Conservation (phyloP, 2,797 vertebrate genomes). For the Dendrocincla fuliginosa region DNA sequence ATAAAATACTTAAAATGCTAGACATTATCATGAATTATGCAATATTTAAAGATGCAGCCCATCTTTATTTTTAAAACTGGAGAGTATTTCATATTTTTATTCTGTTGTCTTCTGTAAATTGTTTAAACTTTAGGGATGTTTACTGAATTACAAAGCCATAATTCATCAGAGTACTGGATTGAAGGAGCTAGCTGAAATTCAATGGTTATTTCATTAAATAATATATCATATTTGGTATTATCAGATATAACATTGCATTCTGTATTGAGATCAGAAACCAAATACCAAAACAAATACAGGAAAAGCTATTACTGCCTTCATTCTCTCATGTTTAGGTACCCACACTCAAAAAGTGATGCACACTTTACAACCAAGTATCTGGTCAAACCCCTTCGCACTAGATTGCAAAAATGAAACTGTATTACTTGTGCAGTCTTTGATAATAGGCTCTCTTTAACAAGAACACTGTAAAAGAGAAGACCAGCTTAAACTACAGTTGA, state of each 20-base stretch:
- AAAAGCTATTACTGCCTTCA: not conserved
- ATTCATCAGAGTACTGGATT: not conserved
- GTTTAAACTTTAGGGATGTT: not conserved
- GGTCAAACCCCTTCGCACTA: not conserved
- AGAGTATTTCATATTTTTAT: not conserved
- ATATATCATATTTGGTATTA: not conserved
- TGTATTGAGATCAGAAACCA: not conserved
- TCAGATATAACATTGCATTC: not conserved
- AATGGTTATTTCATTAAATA: not conserved
- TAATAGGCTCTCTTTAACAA: not conserved
- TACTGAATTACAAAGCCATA: not conserved
- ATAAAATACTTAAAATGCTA: not conserved
- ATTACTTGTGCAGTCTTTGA: not conserved
- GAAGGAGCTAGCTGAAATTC: not conserved
- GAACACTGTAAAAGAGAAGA: not conserved
- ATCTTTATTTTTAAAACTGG: not conserved
- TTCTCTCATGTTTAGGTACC: not conserved
- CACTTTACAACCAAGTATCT: not conserved
- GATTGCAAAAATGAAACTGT: not conserved
- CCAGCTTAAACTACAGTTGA: not conserved
- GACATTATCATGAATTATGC: not conserved
- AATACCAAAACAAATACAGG: not conserved
- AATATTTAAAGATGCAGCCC: not conserved
- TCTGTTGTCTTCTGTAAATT: not conserved
- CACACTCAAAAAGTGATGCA: not conserved